These are phyloP conservation scores for Ditylenchus dipsaci DNA, from an alignment of 1,140 invertebrate genomes.

Conservation along the genomic window DNA sequence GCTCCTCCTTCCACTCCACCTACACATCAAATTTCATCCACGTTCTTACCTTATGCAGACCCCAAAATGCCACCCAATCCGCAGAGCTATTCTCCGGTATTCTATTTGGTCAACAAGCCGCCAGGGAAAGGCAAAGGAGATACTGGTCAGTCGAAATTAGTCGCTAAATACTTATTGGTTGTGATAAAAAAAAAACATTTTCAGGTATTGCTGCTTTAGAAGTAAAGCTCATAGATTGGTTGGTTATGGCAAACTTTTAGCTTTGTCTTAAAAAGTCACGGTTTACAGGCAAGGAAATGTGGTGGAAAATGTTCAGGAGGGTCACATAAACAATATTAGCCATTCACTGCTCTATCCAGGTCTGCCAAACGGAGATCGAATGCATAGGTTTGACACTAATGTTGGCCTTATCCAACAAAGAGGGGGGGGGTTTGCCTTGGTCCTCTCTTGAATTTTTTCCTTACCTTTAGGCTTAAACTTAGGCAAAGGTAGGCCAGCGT, in stretches of 20 bases:
- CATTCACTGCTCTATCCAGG: constrained; percentile 28
- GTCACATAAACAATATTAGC: constrained; percentile 4
- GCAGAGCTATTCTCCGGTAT: constrained; percentile 21
- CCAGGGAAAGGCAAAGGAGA: constrained; percentile 36
- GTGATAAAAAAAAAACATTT: constrained; percentile 6
- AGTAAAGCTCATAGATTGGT: constrained; percentile 29
- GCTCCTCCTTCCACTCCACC: neutral
- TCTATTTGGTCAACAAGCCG: constrained; percentile 36
- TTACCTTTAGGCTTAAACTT: too few species aligned
- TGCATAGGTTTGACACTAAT: neutral
- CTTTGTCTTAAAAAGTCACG: too few species aligned
- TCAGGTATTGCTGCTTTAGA: constrained; percentile 34
- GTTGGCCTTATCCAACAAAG: too few species aligned
- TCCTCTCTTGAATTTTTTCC: too few species aligned
- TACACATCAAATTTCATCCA: neutral
- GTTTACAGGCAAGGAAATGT: constrained; percentile 3
- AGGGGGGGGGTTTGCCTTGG: too few species aligned
- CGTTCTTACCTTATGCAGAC: constrained; percentile 20
- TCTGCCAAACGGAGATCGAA: constrained; percentile 1
- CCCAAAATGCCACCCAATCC: constrained; percentile 27
- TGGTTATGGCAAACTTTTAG: too few species aligned
- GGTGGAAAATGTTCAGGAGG: constrained; percentile 19
- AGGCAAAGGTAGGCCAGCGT: too few species aligned
- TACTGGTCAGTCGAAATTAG: constrained; percentile 10
- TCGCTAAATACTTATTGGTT: neutral